Base-by-base conservation (phyloP, 1,140 invertebrate genomes). In the Ladona fulva region DNA sequence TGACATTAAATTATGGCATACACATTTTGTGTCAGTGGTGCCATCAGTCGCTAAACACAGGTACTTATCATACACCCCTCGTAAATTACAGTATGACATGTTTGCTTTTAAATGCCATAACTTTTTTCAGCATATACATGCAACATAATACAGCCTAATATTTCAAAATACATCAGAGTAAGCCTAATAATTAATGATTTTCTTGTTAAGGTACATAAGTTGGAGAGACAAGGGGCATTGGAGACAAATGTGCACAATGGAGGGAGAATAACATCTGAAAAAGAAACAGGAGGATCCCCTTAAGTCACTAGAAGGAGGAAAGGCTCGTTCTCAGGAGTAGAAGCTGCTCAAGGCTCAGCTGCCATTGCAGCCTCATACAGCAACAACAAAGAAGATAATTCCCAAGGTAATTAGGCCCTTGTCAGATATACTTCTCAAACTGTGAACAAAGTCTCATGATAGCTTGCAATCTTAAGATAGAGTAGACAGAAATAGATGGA, bases 381-480 rank as follows among this genome's bases (percentile, higher is more conserved):
- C 83, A 83, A 83, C 42, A 83, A 84, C 25, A 87, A 87, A 84
- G 91, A 91, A 80, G 90, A 91, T 77, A 90, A 88, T 77, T 94
- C 93, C 7, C 94, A 93, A 82, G 91, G 91, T 92, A 83, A 80
- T 73, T 80, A 59, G 59, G n/a, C n/a, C n/a, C n/a, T n/a, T n/a
- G n/a, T n/a, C n/a, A n/a, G n/a, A n/a, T 12, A 75, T 3, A 3
- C 14, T 66, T 66, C 29, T 37, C 29, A 37, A 37, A 5, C 3
- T 37, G 29, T 37, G 8, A 37, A 37, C 1, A 37, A 37, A 5
- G 29, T 37, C 3, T 37, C 29, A 37, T 8, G n/a, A 37, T 37
- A 37, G 3, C 29, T 37, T 37, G 8, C 3, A 37, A 37, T 37
- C 8, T 37, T 37, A 37, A n/a, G n/a, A n/a, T n/a, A n/a, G n/a